phyloP scores from a whole-genome alignment of 2,888 invertebrate genomes.

The Hyposoter dolosus region DNA sequence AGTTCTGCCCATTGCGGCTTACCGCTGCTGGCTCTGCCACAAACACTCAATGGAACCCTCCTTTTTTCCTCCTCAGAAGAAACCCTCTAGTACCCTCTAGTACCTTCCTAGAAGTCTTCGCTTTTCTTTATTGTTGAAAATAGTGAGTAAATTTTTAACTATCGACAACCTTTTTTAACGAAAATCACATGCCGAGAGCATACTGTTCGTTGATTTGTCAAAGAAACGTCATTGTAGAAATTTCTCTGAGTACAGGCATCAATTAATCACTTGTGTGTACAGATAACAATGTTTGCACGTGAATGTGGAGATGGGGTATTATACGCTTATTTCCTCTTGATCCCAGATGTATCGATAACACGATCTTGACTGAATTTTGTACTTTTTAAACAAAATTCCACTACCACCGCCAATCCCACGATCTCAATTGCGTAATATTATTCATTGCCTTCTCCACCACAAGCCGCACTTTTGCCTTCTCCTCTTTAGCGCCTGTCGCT shows the following conservation, averaged over 20 bases:
- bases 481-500: conserved; percentile 10
- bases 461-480: conserved; percentile 12
- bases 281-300: not conserved
- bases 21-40: not conserved
- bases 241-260: not conserved
- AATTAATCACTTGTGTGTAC: not conserved
- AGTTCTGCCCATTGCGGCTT: not conserved
- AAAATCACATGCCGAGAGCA: no score
- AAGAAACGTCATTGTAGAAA: no score
- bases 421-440: not conserved
- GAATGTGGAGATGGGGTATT: not conserved
- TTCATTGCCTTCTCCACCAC: not conserved
- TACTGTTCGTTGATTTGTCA: no score
- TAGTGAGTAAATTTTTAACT: no score
- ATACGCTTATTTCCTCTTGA: not conserved
- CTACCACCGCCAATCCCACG: not conserved
- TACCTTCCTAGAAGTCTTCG: no score
- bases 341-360: not conserved
- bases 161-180: no score
- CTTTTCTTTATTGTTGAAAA: no score
- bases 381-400: not conserved
- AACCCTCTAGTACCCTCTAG: no score
- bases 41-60: not conserved
- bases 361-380: not conserved
- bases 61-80: not conserved